These are phyloP conservation scores for Oreochromis grahami DNA, from an alignment of 2,797 vertebrate genomes.

Conservation along the genomic window DNA sequence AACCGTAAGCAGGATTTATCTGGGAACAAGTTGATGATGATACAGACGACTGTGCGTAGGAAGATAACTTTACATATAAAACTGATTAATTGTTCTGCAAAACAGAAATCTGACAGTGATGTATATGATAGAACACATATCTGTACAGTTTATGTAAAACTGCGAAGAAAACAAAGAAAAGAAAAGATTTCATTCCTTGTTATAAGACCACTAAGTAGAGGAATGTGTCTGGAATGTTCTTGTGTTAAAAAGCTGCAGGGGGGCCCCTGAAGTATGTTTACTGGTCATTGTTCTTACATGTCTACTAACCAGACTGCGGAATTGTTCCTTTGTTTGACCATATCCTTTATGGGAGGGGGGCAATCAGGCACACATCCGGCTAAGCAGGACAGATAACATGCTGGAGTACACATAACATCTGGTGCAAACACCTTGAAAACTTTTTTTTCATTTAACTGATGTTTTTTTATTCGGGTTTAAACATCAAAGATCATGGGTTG, in stretches of 20 bases:
- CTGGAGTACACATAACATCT: slow-evolving; percentile 10
- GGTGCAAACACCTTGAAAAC: background rate
- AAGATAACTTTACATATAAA: background rate
- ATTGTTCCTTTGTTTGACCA: slow-evolving; percentile 71
- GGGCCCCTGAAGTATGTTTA: slow-evolving; percentile 48
- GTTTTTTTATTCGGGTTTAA: background rate
- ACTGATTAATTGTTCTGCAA: background rate
- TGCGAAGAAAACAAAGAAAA: background rate
- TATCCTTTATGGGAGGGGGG: slow-evolving; percentile 62
- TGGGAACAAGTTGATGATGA: background rate
- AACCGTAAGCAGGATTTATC: background rate
- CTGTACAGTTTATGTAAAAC: background rate
- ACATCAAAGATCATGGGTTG: background rate
- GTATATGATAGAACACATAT: background rate
- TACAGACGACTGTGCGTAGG: background rate
- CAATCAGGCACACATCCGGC: slow-evolving; percentile 47
- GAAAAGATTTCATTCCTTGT: background rate
- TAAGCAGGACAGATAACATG: slow-evolving; percentile 27
- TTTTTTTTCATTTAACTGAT: background rate
- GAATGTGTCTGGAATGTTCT: slow-evolving; percentile 41
- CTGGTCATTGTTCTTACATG: slow-evolving; percentile 54
- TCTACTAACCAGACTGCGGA: slow-evolving; percentile 30
- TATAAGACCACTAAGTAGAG: background rate
- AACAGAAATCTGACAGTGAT: background rate
- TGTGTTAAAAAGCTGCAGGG: slow-evolving; percentile 44